Base-by-base conservation (phyloP, 2,113 vertebrate species). In the Strix uralensis region DNA sequence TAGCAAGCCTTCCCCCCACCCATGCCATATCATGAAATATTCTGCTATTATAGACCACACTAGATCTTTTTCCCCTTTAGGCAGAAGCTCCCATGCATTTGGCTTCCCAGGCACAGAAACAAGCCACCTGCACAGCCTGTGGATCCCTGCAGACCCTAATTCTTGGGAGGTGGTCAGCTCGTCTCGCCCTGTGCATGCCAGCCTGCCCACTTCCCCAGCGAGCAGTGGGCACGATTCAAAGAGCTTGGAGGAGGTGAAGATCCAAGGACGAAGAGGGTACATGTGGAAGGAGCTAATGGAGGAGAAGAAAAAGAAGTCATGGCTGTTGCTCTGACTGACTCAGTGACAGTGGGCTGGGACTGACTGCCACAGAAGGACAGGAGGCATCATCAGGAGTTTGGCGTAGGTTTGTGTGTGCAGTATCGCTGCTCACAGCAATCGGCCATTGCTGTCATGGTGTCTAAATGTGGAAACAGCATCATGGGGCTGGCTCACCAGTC, bases 381-480 rank as follows among this genome's bases (percentile, higher is more conserved):
- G 44, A 86, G 29, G 13, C 27, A 46, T 13, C n/a, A 58, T 21
- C 30, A 84, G 32, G 47, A 58, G 30, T 74, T 36, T 62, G 51
- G 20, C 3, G 1, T 8, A 42, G 29, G 22, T 3, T 13, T 0
- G 0, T 12, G 42, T 32, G 36, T 58, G 62, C 18, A 9, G 34
- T 61, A 15, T 30, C 3, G 2, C 16, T 23, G 17, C 40, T 49
- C 27, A n/a, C 38, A 54, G 80, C 38, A 66, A 27, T 1, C 20
- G 51, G 47, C 15, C 55, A 7, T 6, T 23, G 62, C 61, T 94
- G 47, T 40, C 73, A 25, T 1, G 13, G 46, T 29, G 34, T 42
- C 52, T 63, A 42, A 42, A 63, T 72, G n/a, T 40, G 20, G 42
- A 62, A 80, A 79, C 19, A 63, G 36, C 47, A 82, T 12, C 23